Evolutionary conservation across 2,113 vertebrate species (phyloP).

Genomic region (Irena cyanogastra): DNA sequence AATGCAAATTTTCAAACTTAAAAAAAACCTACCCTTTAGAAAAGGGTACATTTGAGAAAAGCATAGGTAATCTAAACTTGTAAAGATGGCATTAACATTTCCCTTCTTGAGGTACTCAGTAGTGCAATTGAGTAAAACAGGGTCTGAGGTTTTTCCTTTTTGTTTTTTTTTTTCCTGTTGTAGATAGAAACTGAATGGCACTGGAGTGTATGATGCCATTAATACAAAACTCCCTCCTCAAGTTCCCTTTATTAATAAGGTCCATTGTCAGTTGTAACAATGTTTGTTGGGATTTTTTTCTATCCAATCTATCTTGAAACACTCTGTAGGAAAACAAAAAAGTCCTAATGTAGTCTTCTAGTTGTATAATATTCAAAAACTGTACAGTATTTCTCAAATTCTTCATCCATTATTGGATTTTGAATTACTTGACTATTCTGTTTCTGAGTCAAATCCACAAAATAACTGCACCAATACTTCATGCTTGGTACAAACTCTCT

Average conservation of each 20-base stretch:
- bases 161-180: not conserved
- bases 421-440: slow-evolving; percentile 74
- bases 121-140: slow-evolving; percentile 73
- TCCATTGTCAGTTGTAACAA: slow-evolving; percentile 34
- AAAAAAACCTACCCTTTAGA: not conserved
- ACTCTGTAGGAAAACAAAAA: slow-evolving; percentile 20
- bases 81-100: not conserved
- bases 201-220: not conserved
- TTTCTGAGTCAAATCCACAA: slow-evolving; percentile 58
- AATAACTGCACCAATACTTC: slow-evolving; percentile 51
- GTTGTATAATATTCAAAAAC: slow-evolving; percentile 46
- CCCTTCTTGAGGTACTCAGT: slow-evolving; percentile 73
- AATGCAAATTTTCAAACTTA: slow-evolving; percentile 7
- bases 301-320: slow-evolving; percentile 52
- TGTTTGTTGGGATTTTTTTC: not conserved
- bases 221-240: not conserved
- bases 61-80: not conserved
- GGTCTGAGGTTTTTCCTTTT: not conserved
- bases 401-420: slow-evolving; percentile 67
- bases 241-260: not conserved
- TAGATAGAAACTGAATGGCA: slow-evolving; percentile 38
- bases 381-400: slow-evolving; percentile 62
- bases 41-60: not conserved
- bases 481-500: slow-evolving; percentile 60
- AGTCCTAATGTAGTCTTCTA: slow-evolving; percentile 56